phyloP scores from a whole-genome alignment of 2,888 invertebrate genomes.

The Macropis europaea region DNA sequence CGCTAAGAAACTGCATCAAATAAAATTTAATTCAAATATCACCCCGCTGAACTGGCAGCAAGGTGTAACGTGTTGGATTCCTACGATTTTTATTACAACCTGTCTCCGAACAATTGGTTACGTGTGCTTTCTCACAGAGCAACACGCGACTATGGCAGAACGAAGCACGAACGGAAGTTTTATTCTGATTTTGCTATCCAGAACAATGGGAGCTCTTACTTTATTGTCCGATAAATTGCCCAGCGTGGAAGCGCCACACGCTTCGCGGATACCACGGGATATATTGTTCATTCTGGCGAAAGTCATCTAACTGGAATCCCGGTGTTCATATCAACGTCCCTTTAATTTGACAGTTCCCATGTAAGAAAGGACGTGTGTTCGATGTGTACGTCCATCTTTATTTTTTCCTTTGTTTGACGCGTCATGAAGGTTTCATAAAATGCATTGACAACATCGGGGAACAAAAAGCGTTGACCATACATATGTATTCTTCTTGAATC shows the following conservation, averaged over 20 bases:
- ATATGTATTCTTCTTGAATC: background rate
- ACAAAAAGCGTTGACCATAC: background rate
- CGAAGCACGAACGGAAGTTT: conserved; percentile 28
- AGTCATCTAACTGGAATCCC: background rate
- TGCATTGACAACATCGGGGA: background rate
- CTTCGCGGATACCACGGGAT: conserved; percentile 22
- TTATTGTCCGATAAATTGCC: conserved; percentile 40
- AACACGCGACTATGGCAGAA: background rate
- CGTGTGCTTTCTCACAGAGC: background rate
- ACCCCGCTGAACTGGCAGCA: too few relatives aligned
- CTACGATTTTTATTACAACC: background rate
- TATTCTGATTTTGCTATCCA: conserved; percentile 21
- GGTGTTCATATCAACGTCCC: background rate
- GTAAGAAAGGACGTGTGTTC: background rate
- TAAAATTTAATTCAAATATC: background rate
- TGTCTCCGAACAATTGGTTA: conserved; percentile 5
- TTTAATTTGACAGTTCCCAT: conserved; percentile 25
- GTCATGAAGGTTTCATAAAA: conserved; percentile 6
- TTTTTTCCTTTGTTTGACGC: conserved; percentile 3
- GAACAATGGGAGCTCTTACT: conserved; percentile 41
- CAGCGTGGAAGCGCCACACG: conserved; percentile 21
- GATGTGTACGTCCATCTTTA: background rate
- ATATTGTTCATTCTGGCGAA: conserved; percentile 33
- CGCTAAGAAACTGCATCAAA: conserved; percentile 4
- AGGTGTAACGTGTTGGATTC: background rate